phyloP scores from a whole-genome alignment of 2,888 invertebrate species.

The Tupiocoris notatus region DNA sequence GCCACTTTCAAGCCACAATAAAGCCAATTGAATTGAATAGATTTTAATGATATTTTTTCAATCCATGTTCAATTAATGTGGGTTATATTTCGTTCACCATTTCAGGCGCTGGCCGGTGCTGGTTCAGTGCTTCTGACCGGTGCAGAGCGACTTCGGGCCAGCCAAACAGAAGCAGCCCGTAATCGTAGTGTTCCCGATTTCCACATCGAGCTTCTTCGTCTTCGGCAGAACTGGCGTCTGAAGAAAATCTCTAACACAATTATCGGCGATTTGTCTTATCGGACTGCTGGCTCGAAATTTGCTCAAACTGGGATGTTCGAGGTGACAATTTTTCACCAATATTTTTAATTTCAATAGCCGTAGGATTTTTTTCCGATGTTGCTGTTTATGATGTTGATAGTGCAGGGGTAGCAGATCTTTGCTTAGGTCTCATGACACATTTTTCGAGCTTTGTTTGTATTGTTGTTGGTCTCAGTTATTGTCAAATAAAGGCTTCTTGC shows the following conservation, averaged over 20 bases:
- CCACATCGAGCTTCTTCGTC: slow-evolving; percentile 82
- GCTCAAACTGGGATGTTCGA: slow-evolving; percentile 93
- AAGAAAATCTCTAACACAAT: slow-evolving; percentile 94
- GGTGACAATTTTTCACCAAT: slow-evolving; percentile 57
- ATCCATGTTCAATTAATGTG: too few relatives aligned
- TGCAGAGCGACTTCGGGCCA: slow-evolving; percentile 79
- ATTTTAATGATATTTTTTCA: too few relatives aligned
- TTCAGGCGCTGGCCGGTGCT: slow-evolving; percentile 73
- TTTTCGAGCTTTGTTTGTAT: too few relatives aligned
- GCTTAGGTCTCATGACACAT: too few relatives aligned
- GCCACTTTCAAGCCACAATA: too few relatives aligned
- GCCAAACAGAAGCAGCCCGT: slow-evolving; percentile 75
- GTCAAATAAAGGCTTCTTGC: too few relatives aligned
- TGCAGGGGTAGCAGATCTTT: too few relatives aligned
- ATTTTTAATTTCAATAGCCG: neutral
- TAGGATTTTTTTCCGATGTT: neutral
- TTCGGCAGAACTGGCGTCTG: slow-evolving; percentile 92
- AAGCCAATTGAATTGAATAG: too few relatives aligned
- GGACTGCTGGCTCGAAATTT: slow-evolving; percentile 92
- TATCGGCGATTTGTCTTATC: slow-evolving; percentile 92
- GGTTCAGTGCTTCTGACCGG: slow-evolving; percentile 80
- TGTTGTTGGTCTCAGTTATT: too few relatives aligned
- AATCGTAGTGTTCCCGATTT: slow-evolving; percentile 83
- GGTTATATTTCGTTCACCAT: too few relatives aligned
- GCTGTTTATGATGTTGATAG: neutral